phyloP scores from a whole-genome alignment of 2,797 vertebrate species.

The Epinephelus awoara region DNA sequence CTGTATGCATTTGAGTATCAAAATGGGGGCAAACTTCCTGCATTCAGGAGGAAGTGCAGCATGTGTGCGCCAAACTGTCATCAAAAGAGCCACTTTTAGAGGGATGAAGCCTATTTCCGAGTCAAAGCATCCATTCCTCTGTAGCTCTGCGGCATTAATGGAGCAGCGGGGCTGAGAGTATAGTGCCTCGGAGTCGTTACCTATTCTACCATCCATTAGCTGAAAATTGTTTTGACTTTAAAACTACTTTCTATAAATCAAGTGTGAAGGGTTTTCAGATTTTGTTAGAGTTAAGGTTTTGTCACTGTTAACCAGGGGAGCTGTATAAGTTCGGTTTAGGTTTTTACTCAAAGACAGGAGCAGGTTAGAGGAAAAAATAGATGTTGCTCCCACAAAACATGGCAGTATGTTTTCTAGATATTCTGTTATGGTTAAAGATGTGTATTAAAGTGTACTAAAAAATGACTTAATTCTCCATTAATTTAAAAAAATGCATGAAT shows the following conservation, averaged over 20 bases:
- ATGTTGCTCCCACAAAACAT: neutral
- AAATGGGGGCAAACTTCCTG: conserved; percentile 70
- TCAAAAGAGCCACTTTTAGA: conserved; percentile 74
- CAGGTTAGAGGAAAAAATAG: neutral
- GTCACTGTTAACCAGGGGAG: conserved; percentile 2
- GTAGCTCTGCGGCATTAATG: conserved; percentile 66
- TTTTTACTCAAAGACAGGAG: conserved; percentile 16
- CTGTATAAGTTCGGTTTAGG: neutral
- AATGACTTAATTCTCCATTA: too few species aligned
- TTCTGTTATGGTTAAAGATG: neutral
- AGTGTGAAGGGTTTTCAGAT: conserved; percentile 49
- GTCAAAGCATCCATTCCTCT: conserved; percentile 63
- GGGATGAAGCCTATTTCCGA: conserved; percentile 68
- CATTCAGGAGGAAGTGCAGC: conserved; percentile 67
- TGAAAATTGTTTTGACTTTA: conserved; percentile 65
- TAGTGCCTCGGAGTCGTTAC: conserved; percentile 58
- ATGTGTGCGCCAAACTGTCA: conserved; percentile 58
- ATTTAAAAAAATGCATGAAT: too few species aligned
- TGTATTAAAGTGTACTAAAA: neutral
- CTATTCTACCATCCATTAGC: conserved; percentile 71
- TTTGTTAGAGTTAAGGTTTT: conserved; percentile 36
- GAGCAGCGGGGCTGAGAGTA: conserved; percentile 43
- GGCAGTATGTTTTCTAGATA: neutral
- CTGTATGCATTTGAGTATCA: conserved; percentile 58
- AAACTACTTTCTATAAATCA: conserved; percentile 59